These are phyloP conservation scores for Tetranychus urticae DNA, from an alignment of 1,140 invertebrate genomes.

Conservation along the genomic window DNA sequence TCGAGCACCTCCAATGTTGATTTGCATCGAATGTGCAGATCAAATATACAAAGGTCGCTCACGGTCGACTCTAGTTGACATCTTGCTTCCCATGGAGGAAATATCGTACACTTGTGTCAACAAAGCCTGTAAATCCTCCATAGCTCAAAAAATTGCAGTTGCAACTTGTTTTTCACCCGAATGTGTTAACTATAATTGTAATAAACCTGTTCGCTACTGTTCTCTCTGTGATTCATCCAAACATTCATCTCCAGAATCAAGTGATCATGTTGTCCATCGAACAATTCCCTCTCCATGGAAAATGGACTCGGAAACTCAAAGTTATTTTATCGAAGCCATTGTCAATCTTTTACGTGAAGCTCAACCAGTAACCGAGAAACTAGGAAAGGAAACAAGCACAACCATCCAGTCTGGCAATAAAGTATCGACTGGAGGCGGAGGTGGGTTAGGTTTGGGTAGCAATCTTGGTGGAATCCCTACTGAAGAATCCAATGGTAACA, in stretches of 20 bases:
- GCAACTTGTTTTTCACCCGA: constrained; percentile 90
- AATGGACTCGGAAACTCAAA: constrained; percentile 67
- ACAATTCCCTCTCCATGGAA: constrained; percentile 59
- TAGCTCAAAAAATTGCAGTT: constrained; percentile 55
- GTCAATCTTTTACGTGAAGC: constrained; percentile 24
- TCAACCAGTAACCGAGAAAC: constrained; percentile 17
- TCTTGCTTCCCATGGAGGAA: constrained; percentile 79
- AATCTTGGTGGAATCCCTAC: constrained; percentile 13
- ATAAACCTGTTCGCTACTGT: constrained; percentile 83
- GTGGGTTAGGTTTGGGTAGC: constrained; percentile 13
- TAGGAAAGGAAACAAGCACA: constrained; percentile 11
- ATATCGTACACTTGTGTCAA: constrained; percentile 87
- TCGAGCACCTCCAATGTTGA: constrained; percentile 66
- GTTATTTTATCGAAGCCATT: constrained; percentile 86
- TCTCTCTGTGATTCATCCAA: constrained; percentile 43
- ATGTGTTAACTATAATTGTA: constrained; percentile 84
- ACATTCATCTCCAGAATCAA: constrained; percentile 24
- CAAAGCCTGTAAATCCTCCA: constrained; percentile 78
- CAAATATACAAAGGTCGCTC: constrained; percentile 38
- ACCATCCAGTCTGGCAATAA: neutral
- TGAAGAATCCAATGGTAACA: constrained; percentile 18
- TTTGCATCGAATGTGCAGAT: constrained; percentile 89
- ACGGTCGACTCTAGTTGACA: constrained; percentile 61
- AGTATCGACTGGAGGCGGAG: constrained; percentile 8
- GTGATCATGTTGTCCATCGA: constrained; percentile 68